Percentiles rank a stretch among this genome's conserved stretches.
phyloP scores from a whole-genome alignment of 2,797 vertebrate species.

The Sebastes itinus region DNA sequence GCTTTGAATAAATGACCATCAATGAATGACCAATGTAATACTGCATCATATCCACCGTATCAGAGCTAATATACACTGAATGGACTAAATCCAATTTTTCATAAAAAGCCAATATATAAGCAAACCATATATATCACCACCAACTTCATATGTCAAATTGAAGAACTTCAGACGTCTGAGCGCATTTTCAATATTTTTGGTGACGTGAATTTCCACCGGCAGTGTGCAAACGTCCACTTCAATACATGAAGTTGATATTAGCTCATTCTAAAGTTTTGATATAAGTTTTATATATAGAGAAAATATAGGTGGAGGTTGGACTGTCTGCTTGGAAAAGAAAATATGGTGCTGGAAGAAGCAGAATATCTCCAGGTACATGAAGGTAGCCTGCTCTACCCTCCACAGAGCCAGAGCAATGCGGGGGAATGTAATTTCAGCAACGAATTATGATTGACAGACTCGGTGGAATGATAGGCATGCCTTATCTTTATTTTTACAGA shows the following conservation, averaged over 20 bases:
- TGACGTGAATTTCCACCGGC: not conserved
- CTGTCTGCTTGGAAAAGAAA: slow-evolving; percentile 9
- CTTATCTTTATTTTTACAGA: slow-evolving; percentile 61
- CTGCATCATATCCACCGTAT: not conserved
- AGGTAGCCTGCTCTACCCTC: slow-evolving; percentile 1
- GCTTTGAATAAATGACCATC: not conserved
- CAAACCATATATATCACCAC: not conserved
- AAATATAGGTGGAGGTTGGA: not conserved
- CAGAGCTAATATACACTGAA: not conserved
- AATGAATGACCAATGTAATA: not conserved
- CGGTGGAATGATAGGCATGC: slow-evolving; percentile 55
- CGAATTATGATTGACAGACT: slow-evolving; percentile 70
- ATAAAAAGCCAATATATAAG: not conserved
- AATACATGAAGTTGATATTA: not conserved
- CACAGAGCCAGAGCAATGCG: not conserved
- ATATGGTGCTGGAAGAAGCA: not conserved
- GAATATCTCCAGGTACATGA: slow-evolving; percentile 17
- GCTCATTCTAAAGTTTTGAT: slow-evolving; percentile 18
- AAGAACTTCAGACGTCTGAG: not conserved
- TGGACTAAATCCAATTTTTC: not conserved
- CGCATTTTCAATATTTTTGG: not conserved
- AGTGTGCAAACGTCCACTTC: not conserved
- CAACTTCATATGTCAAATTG: not conserved
- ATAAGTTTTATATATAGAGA: slow-evolving; percentile 20
- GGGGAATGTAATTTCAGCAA: slow-evolving; percentile 53